Percentiles rank a stretch among this genome's conserved stretches.
Conservation (phyloP, 2,113 vertebrate species). For the Pseudonaja textilis region DNA sequence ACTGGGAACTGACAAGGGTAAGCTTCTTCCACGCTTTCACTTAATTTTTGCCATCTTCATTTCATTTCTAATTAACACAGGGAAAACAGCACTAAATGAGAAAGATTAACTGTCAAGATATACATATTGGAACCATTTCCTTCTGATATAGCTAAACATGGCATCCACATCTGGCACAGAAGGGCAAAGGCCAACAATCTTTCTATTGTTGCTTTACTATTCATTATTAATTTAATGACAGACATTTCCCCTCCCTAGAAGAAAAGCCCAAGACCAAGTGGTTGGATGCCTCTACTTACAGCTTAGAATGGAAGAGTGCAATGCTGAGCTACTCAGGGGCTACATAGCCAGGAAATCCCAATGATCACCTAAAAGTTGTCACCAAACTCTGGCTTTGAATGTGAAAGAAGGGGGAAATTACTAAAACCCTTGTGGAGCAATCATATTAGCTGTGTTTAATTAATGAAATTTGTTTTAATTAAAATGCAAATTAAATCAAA, state of each 20-base stretch:
- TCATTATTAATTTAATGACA: neutral
- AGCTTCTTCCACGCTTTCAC: neutral
- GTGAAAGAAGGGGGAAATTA: neutral
- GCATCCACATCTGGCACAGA: neutral
- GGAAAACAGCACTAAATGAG: conserved; percentile 6
- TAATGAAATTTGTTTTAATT: neutral
- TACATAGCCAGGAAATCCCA: neutral
- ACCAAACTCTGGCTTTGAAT: neutral
- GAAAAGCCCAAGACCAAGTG: neutral
- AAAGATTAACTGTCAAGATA: conserved; percentile 25
- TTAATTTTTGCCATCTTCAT: neutral
- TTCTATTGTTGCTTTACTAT: neutral
- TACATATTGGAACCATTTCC: neutral
- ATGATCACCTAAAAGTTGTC: neutral
- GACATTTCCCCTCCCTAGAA: neutral
- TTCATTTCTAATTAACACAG: conserved; percentile 16
- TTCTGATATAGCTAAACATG: neutral
- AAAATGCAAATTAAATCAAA: neutral
- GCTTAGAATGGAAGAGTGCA: neutral
- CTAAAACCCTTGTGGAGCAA: neutral
- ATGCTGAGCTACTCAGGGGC: neutral
- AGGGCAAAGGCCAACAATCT: neutral
- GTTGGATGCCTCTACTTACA: neutral
- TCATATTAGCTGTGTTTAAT: neutral
- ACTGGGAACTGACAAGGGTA: neutral